A percentile compares a stretch with the other conserved stretches of the same genome.
Evolutionary conservation across 2,888 invertebrate species (phyloP).

Genomic region (Deladenus siricidicola): DNA sequence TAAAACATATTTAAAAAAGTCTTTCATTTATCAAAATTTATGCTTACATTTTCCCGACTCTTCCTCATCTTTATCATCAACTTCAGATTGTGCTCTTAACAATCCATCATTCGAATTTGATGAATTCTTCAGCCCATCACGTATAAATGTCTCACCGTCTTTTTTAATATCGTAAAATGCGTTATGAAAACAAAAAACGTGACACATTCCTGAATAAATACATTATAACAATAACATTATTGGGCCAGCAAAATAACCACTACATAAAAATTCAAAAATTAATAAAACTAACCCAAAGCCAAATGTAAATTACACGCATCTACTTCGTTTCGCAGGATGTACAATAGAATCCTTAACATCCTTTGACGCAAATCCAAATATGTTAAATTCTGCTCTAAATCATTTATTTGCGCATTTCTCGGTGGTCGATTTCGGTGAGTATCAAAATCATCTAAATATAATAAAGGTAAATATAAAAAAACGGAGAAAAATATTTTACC

Average conservation of each 20-base stretch:
- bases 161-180: conserved; percentile 9
- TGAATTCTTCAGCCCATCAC: no score
- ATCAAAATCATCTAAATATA: conserved; percentile 3
- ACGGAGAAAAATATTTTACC: neutral
- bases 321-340: conserved; percentile 72
- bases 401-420: conserved; percentile 14
- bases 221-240: neutral
- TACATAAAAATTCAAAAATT: conserved; percentile 32
- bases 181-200: conserved; percentile 11
- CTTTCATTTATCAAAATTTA: neutral
- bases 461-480: neutral
- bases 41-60: conserved; percentile 5
- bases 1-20: neutral
- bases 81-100: neutral
- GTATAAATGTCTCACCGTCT: no score
- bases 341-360: conserved; percentile 67
- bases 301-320: conserved; percentile 80
- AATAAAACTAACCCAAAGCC: conserved; percentile 61
- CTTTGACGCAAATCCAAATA: conserved; percentile 67
- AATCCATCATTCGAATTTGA: no score
- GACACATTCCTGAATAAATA: conserved; percentile 10
- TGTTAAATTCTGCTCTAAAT: conserved; percentile 24
- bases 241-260: conserved; percentile 25
- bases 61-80: neutral
- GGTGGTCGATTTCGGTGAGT: neutral